A percentile compares a stretch with the other conserved stretches of the same genome.
These are phyloP conservation scores for Mythimna impura DNA, from an alignment of 2,888 invertebrate genomes.

Conservation along the genomic window DNA sequence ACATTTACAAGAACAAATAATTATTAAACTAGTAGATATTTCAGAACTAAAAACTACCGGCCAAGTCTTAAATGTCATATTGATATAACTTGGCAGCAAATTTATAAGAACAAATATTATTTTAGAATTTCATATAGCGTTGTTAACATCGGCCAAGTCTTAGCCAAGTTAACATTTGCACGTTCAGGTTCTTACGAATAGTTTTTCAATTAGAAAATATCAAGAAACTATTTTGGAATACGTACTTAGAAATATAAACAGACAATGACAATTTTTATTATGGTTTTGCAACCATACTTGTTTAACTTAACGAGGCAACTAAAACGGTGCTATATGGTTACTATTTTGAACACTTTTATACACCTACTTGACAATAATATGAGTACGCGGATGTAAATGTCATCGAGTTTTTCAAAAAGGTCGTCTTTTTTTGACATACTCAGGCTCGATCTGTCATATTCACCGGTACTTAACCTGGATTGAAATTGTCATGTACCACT, in stretches of 20 bases:
- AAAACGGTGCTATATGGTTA: slow-evolving; percentile 36
- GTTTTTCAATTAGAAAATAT: slow-evolving; percentile 35
- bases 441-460: background rate
- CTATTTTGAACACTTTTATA: slow-evolving; percentile 8
- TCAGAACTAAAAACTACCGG: background rate
- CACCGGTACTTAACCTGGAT: background rate
- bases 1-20: slow-evolving; percentile 20
- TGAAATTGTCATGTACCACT: background rate
- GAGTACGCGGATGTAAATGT: background rate
- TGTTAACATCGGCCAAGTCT: background rate
- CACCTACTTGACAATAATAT: background rate
- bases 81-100: background rate
- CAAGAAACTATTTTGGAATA: slow-evolving; percentile 49
- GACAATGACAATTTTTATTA: slow-evolving; percentile 6
- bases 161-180: slow-evolving; percentile 32
- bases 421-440: too few species aligned
- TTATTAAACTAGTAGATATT: background rate
- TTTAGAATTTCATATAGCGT: background rate
- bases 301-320: slow-evolving; percentile 9
- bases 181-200: slow-evolving; percentile 31
- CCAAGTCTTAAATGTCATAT: slow-evolving; percentile 1
- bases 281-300: slow-evolving; percentile 13
- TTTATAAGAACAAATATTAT: slow-evolving; percentile 3
- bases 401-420: background rate
- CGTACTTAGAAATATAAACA: slow-evolving; percentile 44